Conservation (phyloP, 2,113 vertebrate genomes). For the Bucco capensis region DNA sequence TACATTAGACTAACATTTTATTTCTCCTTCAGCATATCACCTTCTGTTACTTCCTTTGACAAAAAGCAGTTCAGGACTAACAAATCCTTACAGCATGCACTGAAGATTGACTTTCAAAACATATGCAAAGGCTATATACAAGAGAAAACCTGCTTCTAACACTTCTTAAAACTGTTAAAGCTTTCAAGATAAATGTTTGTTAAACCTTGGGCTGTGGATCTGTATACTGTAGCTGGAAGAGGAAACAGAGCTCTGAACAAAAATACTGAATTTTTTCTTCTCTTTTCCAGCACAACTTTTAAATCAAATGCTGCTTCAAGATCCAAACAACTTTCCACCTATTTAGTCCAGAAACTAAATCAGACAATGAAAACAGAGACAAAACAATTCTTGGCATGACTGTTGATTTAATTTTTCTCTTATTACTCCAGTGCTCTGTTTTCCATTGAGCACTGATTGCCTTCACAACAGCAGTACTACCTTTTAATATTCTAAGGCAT, state of each 20-base stretch:
- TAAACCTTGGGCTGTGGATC: neutral
- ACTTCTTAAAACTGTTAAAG: neutral
- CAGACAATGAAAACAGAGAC: neutral
- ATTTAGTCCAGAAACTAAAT: neutral
- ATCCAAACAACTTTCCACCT: neutral
- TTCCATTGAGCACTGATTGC: neutral
- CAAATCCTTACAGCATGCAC: neutral
- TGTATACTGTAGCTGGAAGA: neutral
- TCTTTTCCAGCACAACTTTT: neutral
- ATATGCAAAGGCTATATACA: neutral
- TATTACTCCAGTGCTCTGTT: neutral
- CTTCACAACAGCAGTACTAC: neutral
- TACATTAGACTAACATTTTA: neutral
- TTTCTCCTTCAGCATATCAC: neutral
- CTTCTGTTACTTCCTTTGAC: neutral
- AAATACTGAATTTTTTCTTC: neutral
- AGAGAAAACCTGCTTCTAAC: neutral
- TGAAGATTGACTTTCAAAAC: neutral
- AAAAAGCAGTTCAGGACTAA: neutral
- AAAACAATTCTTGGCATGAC: neutral
- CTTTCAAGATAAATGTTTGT: slow-evolving; percentile 8
- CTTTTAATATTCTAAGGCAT: neutral
- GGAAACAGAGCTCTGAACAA: neutral
- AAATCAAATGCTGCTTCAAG: neutral
- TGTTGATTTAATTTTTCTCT: neutral